These are phyloP conservation scores for Trichogramma pretiosum DNA, from an alignment of 1,140 invertebrate genomes.

Conservation along the genomic window DNA sequence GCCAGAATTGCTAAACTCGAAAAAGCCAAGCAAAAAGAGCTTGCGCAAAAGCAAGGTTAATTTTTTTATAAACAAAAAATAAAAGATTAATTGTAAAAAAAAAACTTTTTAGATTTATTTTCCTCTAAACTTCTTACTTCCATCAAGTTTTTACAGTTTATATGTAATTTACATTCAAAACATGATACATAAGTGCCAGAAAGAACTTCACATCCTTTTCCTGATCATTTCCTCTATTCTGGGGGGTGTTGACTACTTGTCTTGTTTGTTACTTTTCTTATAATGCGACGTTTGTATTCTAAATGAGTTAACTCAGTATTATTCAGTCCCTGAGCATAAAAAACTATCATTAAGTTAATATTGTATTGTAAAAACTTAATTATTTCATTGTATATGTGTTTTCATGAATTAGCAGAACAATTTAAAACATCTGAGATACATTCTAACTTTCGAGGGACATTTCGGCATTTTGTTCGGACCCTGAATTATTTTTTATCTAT, in stretches of 20 bases:
- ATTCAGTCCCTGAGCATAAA: constrained; percentile 48
- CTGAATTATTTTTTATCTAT: constrained; percentile 86
- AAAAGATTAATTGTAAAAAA: constrained; percentile 18
- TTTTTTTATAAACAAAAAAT: too few relatives aligned
- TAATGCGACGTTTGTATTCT: constrained; percentile 50
- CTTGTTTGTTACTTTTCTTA: constrained; percentile 29
- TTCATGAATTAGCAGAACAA: constrained; percentile 82
- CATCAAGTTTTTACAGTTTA: background rate
- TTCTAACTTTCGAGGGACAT: constrained; percentile 97
- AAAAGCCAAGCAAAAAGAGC: constrained; percentile 88
- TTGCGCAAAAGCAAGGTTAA: constrained; percentile 78
- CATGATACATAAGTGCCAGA: background rate
- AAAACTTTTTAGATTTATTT: constrained; percentile 10
- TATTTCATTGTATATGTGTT: constrained; percentile 44
- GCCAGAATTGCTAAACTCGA: constrained; percentile 91
- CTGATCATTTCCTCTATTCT: constrained; percentile 67
- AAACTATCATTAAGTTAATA: constrained; percentile 21
- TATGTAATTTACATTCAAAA: constrained; percentile 1
- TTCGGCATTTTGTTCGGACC: constrained; percentile 96
- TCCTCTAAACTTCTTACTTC: background rate
- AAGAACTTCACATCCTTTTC: constrained; percentile 42
- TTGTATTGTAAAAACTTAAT: too few relatives aligned
- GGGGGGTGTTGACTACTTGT: constrained; percentile 23
- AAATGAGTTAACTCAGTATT: constrained; percentile 56
- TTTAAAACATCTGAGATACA: constrained; percentile 79